These are phyloP conservation scores for Ormyrus thymus DNA, from an alignment of 2,888 invertebrate genomes.

Conservation along the genomic window DNA sequence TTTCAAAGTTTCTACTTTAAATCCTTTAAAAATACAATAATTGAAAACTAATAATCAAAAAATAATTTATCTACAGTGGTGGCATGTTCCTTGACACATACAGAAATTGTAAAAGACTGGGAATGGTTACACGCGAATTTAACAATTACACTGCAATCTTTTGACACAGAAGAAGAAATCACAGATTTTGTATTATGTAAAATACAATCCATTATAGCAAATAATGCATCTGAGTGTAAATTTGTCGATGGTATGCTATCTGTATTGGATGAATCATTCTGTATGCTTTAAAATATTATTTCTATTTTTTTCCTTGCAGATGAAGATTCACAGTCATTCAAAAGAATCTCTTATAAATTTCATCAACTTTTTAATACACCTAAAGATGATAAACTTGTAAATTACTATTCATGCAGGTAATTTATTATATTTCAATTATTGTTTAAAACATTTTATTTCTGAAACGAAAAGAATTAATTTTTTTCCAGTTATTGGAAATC, in stretches of 20 bases:
- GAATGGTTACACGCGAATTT: conserved; percentile 94
- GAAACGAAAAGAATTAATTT: not conserved
- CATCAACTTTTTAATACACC: conserved; percentile 93
- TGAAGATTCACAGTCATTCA: conserved; percentile 88
- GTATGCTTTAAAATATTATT: conserved; percentile 11
- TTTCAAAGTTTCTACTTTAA: not conserved
- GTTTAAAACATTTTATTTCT: not conserved
- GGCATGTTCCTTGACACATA: conserved; percentile 89
- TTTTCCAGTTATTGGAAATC: conserved; percentile 92
- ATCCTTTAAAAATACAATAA: not conserved
- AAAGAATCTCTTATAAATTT: conserved; percentile 88
- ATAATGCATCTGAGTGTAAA: conserved; percentile 80
- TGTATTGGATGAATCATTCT: not conserved
- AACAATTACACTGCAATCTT: conserved; percentile 88
- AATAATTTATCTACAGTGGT: conserved; percentile 80
- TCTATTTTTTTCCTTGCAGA: conserved; percentile 77
- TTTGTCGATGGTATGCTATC: conserved; percentile 76
- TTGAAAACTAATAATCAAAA: not conserved
- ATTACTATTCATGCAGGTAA: conserved; percentile 95
- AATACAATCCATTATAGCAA: conserved; percentile 95
- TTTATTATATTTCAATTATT: conserved; percentile 53
- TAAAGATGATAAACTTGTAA: conserved; percentile 95
- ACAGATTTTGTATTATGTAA: conserved; percentile 97
- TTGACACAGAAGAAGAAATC: conserved; percentile 95
- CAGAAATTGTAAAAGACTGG: conserved; percentile 95